A percentile compares a stretch with the other conserved stretches of the same genome.
These are phyloP conservation scores for Meles meles DNA, from an alignment of 2,113 vertebrate genomes.

Conservation along the genomic window DNA sequence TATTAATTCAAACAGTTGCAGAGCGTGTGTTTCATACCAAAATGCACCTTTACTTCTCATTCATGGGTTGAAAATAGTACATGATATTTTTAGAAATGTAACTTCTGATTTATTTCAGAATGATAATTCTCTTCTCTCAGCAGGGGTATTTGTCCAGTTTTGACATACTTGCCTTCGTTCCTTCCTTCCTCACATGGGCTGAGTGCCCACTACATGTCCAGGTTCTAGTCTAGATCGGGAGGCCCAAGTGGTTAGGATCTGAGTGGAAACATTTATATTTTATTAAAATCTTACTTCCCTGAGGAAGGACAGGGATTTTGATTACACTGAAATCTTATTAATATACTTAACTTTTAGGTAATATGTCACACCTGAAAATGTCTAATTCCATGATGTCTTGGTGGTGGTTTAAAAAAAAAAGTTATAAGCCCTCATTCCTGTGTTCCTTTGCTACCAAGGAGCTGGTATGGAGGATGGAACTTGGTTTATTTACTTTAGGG, in stretches of 20 bases:
- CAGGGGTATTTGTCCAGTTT: not conserved
- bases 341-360: constrained; percentile 14
- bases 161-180: not conserved
- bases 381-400: constrained; percentile 30
- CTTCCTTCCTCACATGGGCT: not conserved
- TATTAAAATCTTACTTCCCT: constrained; percentile 41
- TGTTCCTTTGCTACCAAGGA: constrained; percentile 33
- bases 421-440: not conserved
- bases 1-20: constrained; percentile 27
- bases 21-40: not conserved
- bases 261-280: constrained; percentile 27
- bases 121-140: constrained; percentile 13
- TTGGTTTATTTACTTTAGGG: not conserved
- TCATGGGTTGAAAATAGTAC: constrained; percentile 5
- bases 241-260: not conserved
- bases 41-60: constrained; percentile 26
- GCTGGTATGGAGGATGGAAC: constrained; percentile 52
- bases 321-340: constrained; percentile 47
- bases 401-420: constrained; percentile 23
- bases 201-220: not conserved
- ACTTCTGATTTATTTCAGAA: constrained; percentile 41
- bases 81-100: not conserved
- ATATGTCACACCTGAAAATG: not conserved
- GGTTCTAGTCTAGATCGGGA: not conserved
- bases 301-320: not conserved